Base-by-base conservation (phyloP, 2,888 invertebrate species). In the Eristalis pertinax region DNA sequence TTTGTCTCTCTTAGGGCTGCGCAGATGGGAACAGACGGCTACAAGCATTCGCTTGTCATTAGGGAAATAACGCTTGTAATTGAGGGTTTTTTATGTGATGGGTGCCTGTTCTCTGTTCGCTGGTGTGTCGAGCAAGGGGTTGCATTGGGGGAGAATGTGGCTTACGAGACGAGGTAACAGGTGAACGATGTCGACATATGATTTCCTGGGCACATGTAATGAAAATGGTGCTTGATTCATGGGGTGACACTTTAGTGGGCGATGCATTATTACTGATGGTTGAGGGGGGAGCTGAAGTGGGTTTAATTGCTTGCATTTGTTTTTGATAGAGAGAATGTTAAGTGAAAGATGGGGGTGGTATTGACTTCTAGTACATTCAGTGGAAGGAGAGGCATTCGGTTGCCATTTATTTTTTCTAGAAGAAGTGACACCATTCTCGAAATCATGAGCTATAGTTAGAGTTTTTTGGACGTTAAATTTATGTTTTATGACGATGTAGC, bases 51-150 rank as follows among this genome's bases (percentile, higher is more conserved):
- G 68, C 50, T 41, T 81, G 76, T 80, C 84, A 81, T 81, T 81
- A 77, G 76, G 80, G 72, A 68, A 85, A 85, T 85, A 81, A 64
- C 63, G 63, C 76, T 77, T 68, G 81, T 85, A 81, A 85, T 81
- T 85, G 76, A 76, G 76, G 75, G 69, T 24, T 78, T 62, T 63
- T 77, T 67, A 63, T 74, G 41, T 79, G 65, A 24, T 56, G 22
- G 60, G 26, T 72, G 60, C 62, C 38, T 56, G 50, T 43, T 43
- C 43, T n/a, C 15, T 43, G 13, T 4, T 15, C 4, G 13, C 2
- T 19, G 50, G 1, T 50, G 19, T 19, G 50, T 19, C 50, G 50
- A 50, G 50, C 50, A 50, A 19, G 50, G 50, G 50, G 19, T 50
- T 50, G n/a, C 19, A 8, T 1, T 19, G 50, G 50, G 19, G 19